Evolutionary conservation across 1,140 invertebrate species (phyloP), one percentile per base, ranked within the genome.

Genomic region (Meloidogyne chitwoodi): DNA sequence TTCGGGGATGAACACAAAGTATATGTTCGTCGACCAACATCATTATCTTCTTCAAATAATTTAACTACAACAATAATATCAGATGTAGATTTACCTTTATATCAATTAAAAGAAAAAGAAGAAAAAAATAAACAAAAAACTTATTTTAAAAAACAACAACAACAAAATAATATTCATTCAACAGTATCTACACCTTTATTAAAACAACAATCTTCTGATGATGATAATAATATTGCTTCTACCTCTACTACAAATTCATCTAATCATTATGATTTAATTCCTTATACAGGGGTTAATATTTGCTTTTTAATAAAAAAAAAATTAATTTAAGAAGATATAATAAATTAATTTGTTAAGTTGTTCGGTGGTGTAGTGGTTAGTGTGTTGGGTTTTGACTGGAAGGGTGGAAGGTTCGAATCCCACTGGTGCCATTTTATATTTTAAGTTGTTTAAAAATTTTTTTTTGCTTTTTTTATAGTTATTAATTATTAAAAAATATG

Each of bases 231-330:
- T 56, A n/a, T 0, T 56, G n/a, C 12, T n/a, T 6, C 5, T 56
- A n/a, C 19, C 6, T 19, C 41, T 3, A 48, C 19, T n/a, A 56
- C 48, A 56, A 67, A 83, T 38, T 12, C 68, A 24, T 24, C 56
- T 61, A 61, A 74, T n/a, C 62, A 77, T 41, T 85, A 84, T 69
- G 85, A 86, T 71, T 63, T 87, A 29, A 86, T 86, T 34, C 85
- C 85, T 19, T 86, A 86, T 63, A 84, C 80, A 19, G 85, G 85
- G 74, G 82, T 82, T 24, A 26, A 24, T 26, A 22, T 10, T 29
- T 62, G 19, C 16, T 41, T n/a, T n/a, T n/a, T n/a, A n/a, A n/a
- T n/a, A n/a, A 41, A n/a, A 26, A 41, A 38, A 34, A 48, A 31
- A 19, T 27, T 44, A 19, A 3, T 44, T 41, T 73, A 27, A 8